Base-by-base conservation (phyloP, 2,888 invertebrate species). In the Aleiodes leptofemur region DNA sequence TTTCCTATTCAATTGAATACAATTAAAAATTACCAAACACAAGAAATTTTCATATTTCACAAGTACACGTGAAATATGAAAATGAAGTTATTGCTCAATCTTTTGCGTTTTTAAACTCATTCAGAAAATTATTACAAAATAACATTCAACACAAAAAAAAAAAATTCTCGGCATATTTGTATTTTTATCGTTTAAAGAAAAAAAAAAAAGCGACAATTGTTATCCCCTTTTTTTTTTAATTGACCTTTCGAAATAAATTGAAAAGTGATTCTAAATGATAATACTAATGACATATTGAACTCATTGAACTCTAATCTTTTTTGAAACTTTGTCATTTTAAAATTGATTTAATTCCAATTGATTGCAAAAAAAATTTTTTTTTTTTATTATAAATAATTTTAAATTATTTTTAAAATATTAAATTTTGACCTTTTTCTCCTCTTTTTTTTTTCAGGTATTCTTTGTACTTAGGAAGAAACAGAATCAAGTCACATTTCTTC, bases 401-500 rank as follows among this genome's bases (percentile, higher is more conserved):
- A 11, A 3, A 11, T 13, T 9, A 23, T 23, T 31, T 8, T 23
- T 11, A 1, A 31, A 57, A 23, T 23, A 29, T 57, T 38, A 11
- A 7, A 50, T 69, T 68, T 23, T 23, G 7, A 34, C 50, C 1
- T 50, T 55, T 38, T 9, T 69, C 53, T 4, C 64, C 23, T 23
- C 23, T 31, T 6, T 48, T 38, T 70, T 81, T 64, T 70, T 81
- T 68, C 78, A 91, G 91, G 83, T 91, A 76, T 92, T 93, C 83
- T 92, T 92, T 84, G 90, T 92, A 13, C 84, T 92, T 77, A 87
- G 92, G 51, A 92, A 92, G 85, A 93, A 92, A 83, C 90, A 91
- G 82, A 91, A 90, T 78, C 92, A 92, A 84, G 91, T 92, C 56
- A 89, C 91, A 7, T 91, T 92, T 81, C 90, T 92, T 14, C 92